Conservation (phyloP, 2,113 vertebrate species). For the Malurus elegans region DNA sequence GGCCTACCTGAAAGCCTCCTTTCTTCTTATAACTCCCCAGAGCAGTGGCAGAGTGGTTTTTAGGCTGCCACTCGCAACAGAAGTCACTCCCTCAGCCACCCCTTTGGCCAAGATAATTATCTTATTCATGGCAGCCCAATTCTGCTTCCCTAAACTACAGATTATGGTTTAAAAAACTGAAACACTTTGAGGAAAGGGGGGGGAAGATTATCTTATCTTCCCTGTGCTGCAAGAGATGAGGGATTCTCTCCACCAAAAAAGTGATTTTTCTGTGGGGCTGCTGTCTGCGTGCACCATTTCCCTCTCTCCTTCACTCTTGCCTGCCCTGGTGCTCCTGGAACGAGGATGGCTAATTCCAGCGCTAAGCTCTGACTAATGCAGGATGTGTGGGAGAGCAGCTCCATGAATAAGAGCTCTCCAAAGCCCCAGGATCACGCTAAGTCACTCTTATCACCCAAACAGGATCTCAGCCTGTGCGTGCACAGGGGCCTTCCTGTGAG, state of each 20-base stretch:
- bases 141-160: background rate
- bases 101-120: background rate
- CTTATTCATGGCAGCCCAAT: background rate
- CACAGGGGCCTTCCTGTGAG: background rate
- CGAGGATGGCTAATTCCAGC: background rate
- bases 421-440: background rate
- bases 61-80: background rate
- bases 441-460: slow-evolving; percentile 40
- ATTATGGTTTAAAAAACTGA: background rate
- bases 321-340: background rate
- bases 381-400: slow-evolving; percentile 46
- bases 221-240: background rate
- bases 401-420: slow-evolving; percentile 33
- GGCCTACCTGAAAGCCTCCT: slow-evolving; percentile 33
- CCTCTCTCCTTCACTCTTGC: background rate
- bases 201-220: background rate
- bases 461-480: background rate
- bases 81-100: background rate
- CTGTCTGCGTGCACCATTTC: background rate
- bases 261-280: background rate
- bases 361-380: slow-evolving; percentile 42
- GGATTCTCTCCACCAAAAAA: background rate
- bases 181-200: background rate
- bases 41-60: background rate
- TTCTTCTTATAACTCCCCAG: background rate